Evolutionary conservation across 1,140 invertebrate genomes (phyloP).

Genomic region (Myzus persicae): DNA sequence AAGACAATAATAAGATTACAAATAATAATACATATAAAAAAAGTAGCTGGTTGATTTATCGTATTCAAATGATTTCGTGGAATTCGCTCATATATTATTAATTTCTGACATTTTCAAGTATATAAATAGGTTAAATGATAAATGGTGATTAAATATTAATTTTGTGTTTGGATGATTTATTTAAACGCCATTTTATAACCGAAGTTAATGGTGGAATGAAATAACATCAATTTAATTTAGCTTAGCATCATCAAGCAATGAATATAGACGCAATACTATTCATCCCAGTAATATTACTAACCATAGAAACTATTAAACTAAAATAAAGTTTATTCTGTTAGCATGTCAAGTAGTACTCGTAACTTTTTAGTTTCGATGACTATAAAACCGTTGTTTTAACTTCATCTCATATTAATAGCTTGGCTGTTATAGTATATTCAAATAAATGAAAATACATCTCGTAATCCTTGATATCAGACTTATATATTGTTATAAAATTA

Average conservation of each 20-base stretch:
- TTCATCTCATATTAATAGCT: not conserved
- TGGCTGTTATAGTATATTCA: not conserved
- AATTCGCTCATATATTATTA: conserved; percentile 28
- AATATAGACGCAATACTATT: not conserved
- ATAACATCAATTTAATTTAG: not conserved
- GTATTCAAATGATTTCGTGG: conserved; percentile 26
- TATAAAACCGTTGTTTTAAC: not conserved
- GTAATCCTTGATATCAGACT: not conserved
- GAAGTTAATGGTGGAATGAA: not conserved
- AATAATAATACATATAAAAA: conserved; percentile 13
- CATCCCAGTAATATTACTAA: not conserved
- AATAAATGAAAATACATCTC: not conserved
- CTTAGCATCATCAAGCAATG: not conserved
- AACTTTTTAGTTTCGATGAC: not conserved
- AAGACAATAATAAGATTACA: conserved; percentile 18
- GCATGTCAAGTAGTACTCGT: not conserved
- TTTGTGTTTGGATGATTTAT: conserved; percentile 23
- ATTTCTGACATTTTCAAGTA: conserved; percentile 28
- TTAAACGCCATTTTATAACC: not conserved
- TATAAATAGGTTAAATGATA: conserved; percentile 27
- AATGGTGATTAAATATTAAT: conserved; percentile 45
- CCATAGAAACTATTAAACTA: not conserved
- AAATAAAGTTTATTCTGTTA: not conserved
- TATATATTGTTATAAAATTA: no score
- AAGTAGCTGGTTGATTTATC: not conserved